Base-by-base conservation (phyloP, 1,140 invertebrate genomes). In the Apis dorsata region DNA sequence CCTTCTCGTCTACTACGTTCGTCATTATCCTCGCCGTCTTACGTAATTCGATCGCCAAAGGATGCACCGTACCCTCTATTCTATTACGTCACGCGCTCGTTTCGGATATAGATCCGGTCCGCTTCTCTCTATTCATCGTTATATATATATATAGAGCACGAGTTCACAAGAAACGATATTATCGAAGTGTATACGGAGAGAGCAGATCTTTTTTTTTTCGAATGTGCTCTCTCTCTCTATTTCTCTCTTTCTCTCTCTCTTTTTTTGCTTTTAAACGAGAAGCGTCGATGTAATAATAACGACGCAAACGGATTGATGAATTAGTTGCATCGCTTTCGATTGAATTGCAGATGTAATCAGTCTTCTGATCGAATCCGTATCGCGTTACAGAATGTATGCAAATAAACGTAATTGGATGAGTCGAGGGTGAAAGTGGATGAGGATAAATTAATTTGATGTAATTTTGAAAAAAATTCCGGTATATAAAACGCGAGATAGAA, bases 21-120 rank as follows among this genome's bases (percentile, higher is more conserved):
- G 76, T 81, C 82, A 72, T 86, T 76, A 84, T 74, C 72, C 75
- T 71, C 19, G 53, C n/a, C 49, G 83, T 57, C 72, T 75, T 81
- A 70, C 57, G 79, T 79, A 81, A 80, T 73, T 83, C 68, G 74
- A 78, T 78, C 51, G 70, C 24, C 49, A 28, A 44, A 65, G 55
- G 81, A 69, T 51, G 53, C 24, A 4, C 49, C 63, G 13, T 53
- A 28, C 8, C 34, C 51, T 81, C 71, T 69, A 53, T 77, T 62
- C 49, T 17, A 24, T 82, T 70, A 82, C 80, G 51, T 68, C 73
- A 51, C 55, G 24, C 13, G 34, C 73, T 69, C 28, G 28, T 59
- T 60, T 77, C 13, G 62, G 55, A 60, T n/a, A 63, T 12, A 51
- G 24, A n/a, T 63, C 63, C 34, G 63, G 17, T 65, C 53, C 63